Evolutionary conservation across 2,797 vertebrate genomes (phyloP), one percentile per base, ranked within the genome.

Genomic region (Poecilia velifera): DNA sequence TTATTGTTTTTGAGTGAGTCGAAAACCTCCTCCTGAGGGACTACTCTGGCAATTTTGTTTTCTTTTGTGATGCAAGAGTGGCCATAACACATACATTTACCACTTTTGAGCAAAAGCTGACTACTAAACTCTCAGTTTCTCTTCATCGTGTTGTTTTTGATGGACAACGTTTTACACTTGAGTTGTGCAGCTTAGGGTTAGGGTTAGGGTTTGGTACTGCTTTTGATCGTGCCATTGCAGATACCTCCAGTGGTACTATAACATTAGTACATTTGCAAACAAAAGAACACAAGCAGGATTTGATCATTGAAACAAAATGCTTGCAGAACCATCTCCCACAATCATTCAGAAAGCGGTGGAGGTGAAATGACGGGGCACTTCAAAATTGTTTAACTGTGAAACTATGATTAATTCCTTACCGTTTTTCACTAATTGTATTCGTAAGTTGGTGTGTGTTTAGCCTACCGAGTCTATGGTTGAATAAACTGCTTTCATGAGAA

Each of bases 211-310:
- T 80, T 83, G 47, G 68, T 72, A 74, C 41, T 28, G 59, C 22
- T 49, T 64, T 68, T 49, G 53, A 70, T 68, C 53, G 41, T 74
- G 84, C 80, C 80, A 81, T 80, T 77, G 39, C n/a, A 47, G 5
- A 39, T 13, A 31, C 9, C 53, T 72, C 53, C 34, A 66, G 59
- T 70, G 13, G 46, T 74, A 64, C 81, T 25, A 34, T 39, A 57
- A 73, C 41, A 31, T 31, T 31, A 39, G 39, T 6, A 7, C 68
- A 25, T 66, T 25, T 45, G 18, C 41, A 82, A 89, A 79, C 41
- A 31, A 77, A 64, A 36, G 18, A 66, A 51, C 20, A 43, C 39
- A 43, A 14, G 12, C n/a, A 13, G 22, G 25, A 31, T 18, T 18
- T 9, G 10, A 55, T 78, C 59, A 39, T 43, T 43, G 36, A 74